A percentile compares a stretch with the other conserved stretches of the same genome.
These are phyloP conservation scores for Ictalurus furcatus DNA, from an alignment of 2,113 vertebrate species.

Conservation along the genomic window DNA sequence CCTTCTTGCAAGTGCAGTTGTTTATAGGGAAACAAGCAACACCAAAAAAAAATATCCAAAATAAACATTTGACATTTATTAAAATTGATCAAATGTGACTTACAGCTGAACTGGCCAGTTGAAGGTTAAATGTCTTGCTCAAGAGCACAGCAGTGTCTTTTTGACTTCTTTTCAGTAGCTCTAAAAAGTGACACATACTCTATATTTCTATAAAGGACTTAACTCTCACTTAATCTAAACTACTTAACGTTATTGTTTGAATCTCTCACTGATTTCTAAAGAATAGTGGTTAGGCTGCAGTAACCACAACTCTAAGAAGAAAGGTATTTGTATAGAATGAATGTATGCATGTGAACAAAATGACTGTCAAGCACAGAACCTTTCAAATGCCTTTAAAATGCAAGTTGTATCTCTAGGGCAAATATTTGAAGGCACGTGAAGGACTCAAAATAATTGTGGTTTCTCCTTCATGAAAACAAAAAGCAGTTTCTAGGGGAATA, in stretches of 20 bases:
- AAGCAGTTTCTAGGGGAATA: background rate
- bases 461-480: background rate
- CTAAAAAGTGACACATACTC: background rate
- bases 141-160: background rate
- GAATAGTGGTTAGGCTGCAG: background rate
- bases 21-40: background rate
- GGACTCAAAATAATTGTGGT: background rate
- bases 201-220: too few species aligned
- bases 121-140: background rate
- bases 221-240: background rate
- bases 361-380: background rate
- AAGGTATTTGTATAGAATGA: background rate
- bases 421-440: background rate
- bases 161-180: background rate
- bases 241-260: background rate
- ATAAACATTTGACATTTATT: background rate
- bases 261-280: background rate
- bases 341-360: background rate
- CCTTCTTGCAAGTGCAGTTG: background rate
- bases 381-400: background rate
- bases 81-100: slow-evolving; percentile 3
- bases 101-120: background rate
- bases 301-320: background rate
- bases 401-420: background rate
- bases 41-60: background rate